Percentiles rank a stretch among this genome's conserved stretches.
phyloP scores from a whole-genome alignment of 1,140 invertebrate species.

The Drosophila tristis region DNA sequence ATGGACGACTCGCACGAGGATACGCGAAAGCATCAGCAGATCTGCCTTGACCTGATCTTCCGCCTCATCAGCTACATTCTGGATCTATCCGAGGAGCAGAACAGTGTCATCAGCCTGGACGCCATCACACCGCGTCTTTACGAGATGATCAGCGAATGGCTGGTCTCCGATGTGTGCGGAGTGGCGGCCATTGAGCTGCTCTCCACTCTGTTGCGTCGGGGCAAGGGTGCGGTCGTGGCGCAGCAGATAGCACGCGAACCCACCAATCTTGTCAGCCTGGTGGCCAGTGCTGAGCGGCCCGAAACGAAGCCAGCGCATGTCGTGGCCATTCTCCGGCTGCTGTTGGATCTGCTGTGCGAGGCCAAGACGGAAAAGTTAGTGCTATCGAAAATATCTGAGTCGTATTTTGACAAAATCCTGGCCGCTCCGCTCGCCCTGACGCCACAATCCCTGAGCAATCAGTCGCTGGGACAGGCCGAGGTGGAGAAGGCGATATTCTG shows the following conservation, averaged over 20 bases:
- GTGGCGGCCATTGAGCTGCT: constrained; percentile 67
- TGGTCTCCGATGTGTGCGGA: constrained; percentile 68
- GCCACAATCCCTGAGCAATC: constrained; percentile 53
- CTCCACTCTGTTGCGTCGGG: constrained; percentile 47
- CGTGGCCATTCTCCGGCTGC: constrained; percentile 61
- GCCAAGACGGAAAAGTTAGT: constrained; percentile 75
- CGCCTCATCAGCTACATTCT: constrained; percentile 61
- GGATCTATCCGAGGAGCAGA: constrained; percentile 44
- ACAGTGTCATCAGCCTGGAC: constrained; percentile 67
- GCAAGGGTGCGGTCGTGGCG: constrained; percentile 51
- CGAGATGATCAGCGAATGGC: constrained; percentile 66
- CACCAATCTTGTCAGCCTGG: constrained; percentile 50
- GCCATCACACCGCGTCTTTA: constrained; percentile 67
- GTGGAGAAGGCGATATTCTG: constrained; percentile 77
- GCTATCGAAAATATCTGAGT: constrained; percentile 73
- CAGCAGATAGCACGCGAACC: constrained; percentile 67
- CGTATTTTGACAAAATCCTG: constrained; percentile 81
- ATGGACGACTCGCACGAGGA: constrained; percentile 84
- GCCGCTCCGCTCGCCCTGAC: constrained; percentile 46
- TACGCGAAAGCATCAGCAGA: constrained; percentile 76
- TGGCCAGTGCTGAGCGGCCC: constrained; percentile 59
- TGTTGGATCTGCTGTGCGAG: constrained; percentile 60
- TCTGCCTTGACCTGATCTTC: constrained; percentile 68
- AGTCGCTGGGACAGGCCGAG: constrained; percentile 51
- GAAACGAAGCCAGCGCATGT: constrained; percentile 57